Base-by-base conservation (phyloP, 2,888 invertebrate genomes). In the Argyresthia goedartella region DNA sequence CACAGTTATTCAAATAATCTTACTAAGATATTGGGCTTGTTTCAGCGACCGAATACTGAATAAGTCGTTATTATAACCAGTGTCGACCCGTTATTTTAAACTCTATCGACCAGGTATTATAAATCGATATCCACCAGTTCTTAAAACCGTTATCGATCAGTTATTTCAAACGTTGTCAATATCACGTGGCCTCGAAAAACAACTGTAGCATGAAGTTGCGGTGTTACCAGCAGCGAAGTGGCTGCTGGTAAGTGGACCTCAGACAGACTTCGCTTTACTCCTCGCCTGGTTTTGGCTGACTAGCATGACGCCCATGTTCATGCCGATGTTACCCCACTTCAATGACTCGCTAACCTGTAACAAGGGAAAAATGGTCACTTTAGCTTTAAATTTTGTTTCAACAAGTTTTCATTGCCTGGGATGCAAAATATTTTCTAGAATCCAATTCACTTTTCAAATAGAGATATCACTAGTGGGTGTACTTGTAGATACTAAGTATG, bases 321-420 rank as follows among this genome's bases (percentile, higher is more conserved):
- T 90, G 68, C 91, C 91, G 66, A 91, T 88, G 76, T 88, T 91
- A 66, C 91, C 91, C 91, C 91, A 91, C 78, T 90, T 91, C 59
- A 91, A 87, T 69, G 90, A 90, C 81, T 91, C 91, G 74, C 90
- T 91, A 78, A 91, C 89, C 91, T 91, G 87, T 47, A 89, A 89
- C 86, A 81, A 85, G 46, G 64, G 25, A 25, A 25, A 61, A 61
- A 65, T 52, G 44, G 4, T 13, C 33, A 10, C 8, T 11, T 50
- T 41, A 49, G 15, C 7, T 14, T 8, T n/a, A n/a, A n/a, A n/a
- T n/a, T n/a, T n/a, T n/a, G n/a, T n/a, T n/a, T n/a, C n/a, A n/a
- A n/a, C n/a, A n/a, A n/a, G n/a, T n/a, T n/a, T n/a, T n/a, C n/a
- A n/a, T n/a, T n/a, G n/a, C n/a, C n/a, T n/a, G n/a, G n/a, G n/a